Evolutionary conservation across 2,797 vertebrate genomes (phyloP).

Genomic region (Arctocebus calabarensis): DNA sequence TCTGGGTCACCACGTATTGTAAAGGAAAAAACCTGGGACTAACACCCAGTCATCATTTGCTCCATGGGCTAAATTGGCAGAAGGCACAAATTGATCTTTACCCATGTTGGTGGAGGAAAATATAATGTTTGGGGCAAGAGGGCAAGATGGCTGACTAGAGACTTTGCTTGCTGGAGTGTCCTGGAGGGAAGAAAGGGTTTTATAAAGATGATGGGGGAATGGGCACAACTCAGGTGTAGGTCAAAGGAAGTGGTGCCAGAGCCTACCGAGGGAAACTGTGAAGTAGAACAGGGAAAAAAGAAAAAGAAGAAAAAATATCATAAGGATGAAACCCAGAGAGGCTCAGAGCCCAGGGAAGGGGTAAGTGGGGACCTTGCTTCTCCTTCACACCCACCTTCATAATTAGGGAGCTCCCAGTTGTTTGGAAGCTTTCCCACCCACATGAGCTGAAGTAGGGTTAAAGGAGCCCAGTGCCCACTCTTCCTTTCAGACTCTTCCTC

Average conservation of each 20-base stretch:
- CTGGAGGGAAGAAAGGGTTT: neutral
- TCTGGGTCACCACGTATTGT: neutral
- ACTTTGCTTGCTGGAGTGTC: neutral
- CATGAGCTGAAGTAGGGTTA: neutral
- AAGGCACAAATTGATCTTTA: neutral
- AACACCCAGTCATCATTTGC: neutral
- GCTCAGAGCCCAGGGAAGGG: neutral
- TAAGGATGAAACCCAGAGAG: neutral
- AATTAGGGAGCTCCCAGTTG: neutral
- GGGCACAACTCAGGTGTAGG: neutral
- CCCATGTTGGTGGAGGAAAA: neutral
- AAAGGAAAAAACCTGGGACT: neutral
- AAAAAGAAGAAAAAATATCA: neutral
- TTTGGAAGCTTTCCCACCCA: neutral
- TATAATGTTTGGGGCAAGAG: neutral
- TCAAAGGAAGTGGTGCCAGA: neutral
- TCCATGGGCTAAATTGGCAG: neutral
- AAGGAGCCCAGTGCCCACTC: neutral
- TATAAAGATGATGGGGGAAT: neutral
- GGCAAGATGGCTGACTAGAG: neutral
- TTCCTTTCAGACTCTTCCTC: neutral
- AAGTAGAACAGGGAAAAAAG: neutral
- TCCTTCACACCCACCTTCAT: neutral
- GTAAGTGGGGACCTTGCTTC: neutral
- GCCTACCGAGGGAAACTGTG: neutral